Evolutionary conservation across 1,140 invertebrate genomes (phyloP), one percentile per base, ranked within the genome.

Genomic region (Mya arenaria): DNA sequence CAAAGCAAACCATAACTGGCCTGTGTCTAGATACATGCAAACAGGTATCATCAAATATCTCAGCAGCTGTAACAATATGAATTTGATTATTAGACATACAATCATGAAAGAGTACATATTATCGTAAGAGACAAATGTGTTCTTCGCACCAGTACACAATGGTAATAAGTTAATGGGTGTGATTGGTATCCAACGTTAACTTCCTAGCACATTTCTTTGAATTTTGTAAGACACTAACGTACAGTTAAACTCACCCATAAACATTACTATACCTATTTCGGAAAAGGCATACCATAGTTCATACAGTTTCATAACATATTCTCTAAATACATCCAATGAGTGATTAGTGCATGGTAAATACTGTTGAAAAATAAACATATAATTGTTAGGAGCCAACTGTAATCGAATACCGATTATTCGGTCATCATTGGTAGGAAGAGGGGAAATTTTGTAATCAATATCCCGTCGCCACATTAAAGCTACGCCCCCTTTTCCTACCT

Each of bases 121-220:
- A 75, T 63, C 72, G 44, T 75, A 75, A 15, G 72, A 75, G 0
- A 75, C 72, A 75, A 19, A 75, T 39, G 72, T 60, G 28, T 28
- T 19, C 1, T 41, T 62, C n/a, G 39, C 39, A 63, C 58, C 72
- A 4, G 8, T 62, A 44, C 72, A 75, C 25, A 10, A 8, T 25
- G 55, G 19, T n/a, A 41, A 39, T 23, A 56, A 60, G 44, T 62
- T 39, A 19, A 63, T 25, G 32, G 58, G 30, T 25, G 23, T 8
- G 1, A 28, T 63, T 48, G 17, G n/a, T 19, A 63, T 41, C 37
- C 8, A 37, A 19, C 8, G 19, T 13, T 10, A 48, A 48, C 41
- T 48, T 10, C 41, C 41, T 48, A 48, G 41, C 41, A 48, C 10
- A 48, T 19, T 48, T 48, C 41, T 48, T 48, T 10, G 41, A n/a